Evolutionary conservation across 1,140 invertebrate genomes (phyloP).

Genomic region (Caenorhabditis latens): DNA sequence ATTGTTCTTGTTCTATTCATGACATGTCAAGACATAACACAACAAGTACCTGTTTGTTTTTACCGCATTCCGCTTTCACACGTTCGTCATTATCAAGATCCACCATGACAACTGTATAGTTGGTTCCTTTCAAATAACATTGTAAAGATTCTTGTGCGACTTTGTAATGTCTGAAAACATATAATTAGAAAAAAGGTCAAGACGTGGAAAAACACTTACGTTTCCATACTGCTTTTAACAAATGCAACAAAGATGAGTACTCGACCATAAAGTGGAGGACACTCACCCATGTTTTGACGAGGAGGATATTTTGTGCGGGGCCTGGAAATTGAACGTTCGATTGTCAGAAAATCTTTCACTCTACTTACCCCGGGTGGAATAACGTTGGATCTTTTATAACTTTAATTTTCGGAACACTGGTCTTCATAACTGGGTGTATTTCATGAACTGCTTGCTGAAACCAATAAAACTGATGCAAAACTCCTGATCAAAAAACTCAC

Average conservation of each 20-base stretch:
- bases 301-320: constrained; percentile 59
- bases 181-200: not conserved
- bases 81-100: constrained; percentile 73
- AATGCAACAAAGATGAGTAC: constrained; percentile 70
- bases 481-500: not conserved
- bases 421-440: not conserved
- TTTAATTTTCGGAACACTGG: not conserved
- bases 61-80: constrained; percentile 65
- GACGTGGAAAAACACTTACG: constrained; percentile 56
- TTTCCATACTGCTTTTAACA: constrained; percentile 70
- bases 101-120: constrained; percentile 72
- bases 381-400: not conserved
- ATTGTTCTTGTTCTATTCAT: constrained; percentile 50
- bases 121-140: constrained; percentile 73
- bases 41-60: constrained; percentile 73
- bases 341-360: not conserved
- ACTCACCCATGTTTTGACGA: constrained; percentile 70
- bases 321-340: not conserved
- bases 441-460: constrained; percentile 34
- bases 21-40: not conserved
- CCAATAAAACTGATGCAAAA: not conserved
- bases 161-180: constrained; percentile 70
- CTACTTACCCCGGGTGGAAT: not conserved
- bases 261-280: constrained; percentile 67
- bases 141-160: constrained; percentile 76